Percentiles rank a stretch among this genome's conserved stretches.
Conservation (phyloP, 1,140 invertebrate genomes). For the Polypedilum pembai region DNA sequence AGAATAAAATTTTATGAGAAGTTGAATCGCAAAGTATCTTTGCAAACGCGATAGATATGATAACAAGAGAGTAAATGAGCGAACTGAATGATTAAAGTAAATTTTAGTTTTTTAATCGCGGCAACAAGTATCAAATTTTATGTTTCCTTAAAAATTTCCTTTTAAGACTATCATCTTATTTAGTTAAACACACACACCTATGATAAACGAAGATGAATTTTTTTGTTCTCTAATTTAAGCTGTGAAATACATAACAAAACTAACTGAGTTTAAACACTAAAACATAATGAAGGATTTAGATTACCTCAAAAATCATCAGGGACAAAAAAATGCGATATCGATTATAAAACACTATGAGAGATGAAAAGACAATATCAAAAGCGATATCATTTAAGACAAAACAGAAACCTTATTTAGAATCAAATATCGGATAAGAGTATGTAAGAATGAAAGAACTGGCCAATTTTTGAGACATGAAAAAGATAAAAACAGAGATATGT, state of each 20-base stretch:
- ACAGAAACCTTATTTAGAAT: background rate
- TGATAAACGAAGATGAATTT: background rate
- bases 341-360: background rate
- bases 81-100: background rate
- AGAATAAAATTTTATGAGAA: background rate
- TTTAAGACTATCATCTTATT: too few species aligned
- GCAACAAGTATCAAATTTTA: too few species aligned
- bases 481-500: background rate
- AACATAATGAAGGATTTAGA: conserved; percentile 5
- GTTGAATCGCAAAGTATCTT: conserved; percentile 6
- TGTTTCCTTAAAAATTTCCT: too few species aligned
- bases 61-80: too few species aligned
- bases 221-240: conserved; percentile 13
- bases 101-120: background rate
- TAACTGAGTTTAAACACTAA: background rate
- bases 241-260: background rate
- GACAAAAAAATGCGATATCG: background rate
- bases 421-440: background rate
- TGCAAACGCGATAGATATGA: background rate
- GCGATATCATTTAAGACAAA: background rate
- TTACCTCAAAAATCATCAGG: conserved; percentile 17
- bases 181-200: too few species aligned
- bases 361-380: conserved; percentile 6
- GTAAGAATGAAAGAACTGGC: background rate
- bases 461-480: background rate